These are phyloP conservation scores for Drosophila busckii DNA, from an alignment of 1,140 invertebrate species.

Conservation along the genomic window DNA sequence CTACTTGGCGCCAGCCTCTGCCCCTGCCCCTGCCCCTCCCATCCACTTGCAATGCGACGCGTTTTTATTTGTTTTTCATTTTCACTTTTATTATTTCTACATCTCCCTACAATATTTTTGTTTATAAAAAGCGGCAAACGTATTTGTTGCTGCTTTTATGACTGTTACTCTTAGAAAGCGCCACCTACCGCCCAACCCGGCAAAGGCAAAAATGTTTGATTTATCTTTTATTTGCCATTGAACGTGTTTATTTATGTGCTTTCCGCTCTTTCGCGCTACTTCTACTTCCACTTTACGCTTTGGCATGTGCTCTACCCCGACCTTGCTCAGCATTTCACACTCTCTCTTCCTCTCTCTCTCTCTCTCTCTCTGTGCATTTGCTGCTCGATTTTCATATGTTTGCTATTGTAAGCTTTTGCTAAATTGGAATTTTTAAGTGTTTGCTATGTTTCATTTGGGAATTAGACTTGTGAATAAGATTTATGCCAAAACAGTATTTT, in stretches of 20 bases:
- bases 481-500: too few species aligned
- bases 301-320: too few species aligned
- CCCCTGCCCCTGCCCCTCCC: not conserved
- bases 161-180: not conserved
- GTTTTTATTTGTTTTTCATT: slow-evolving; percentile 69
- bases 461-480: slow-evolving; percentile 33
- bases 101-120: slow-evolving; percentile 54
- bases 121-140: slow-evolving; percentile 11
- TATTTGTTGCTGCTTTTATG: not conserved
- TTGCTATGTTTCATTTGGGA: slow-evolving; percentile 47
- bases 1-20: not conserved
- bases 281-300: too few species aligned
- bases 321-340: slow-evolving; percentile 5
- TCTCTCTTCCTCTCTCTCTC: slow-evolving; percentile 8
- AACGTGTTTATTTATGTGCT: slow-evolving; percentile 56
- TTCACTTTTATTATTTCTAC: slow-evolving; percentile 69
- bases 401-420: slow-evolving; percentile 47
- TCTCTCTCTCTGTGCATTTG: slow-evolving; percentile 23
- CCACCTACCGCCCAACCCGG: too few species aligned
- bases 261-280: not conserved
- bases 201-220: slow-evolving; percentile 62
- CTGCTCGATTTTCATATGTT: slow-evolving; percentile 47
- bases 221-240: slow-evolving; percentile 63
- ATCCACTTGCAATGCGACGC: not conserved
- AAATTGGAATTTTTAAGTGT: slow-evolving; percentile 53